Percentiles rank a stretch among this genome's conserved stretches.
Conservation (phyloP, 2,888 invertebrate species). For the Bimastos eiseni region DNA sequence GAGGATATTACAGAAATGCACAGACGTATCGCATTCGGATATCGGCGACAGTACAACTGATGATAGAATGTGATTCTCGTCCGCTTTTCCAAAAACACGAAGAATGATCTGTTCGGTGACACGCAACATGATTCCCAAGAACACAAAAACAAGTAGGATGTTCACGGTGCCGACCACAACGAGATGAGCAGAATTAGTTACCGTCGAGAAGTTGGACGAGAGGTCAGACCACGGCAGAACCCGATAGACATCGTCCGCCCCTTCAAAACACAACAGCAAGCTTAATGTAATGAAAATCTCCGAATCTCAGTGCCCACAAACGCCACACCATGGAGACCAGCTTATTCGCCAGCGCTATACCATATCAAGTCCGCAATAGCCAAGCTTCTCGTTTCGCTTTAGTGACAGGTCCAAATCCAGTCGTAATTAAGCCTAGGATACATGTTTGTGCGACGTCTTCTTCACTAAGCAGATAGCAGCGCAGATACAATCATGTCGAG, state of each 20-base stretch:
- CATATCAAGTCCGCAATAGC: too few relatives aligned
- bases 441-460: too few relatives aligned
- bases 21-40: constrained; percentile 18
- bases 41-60: not conserved
- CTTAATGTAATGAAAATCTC: too few relatives aligned
- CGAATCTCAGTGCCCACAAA: too few relatives aligned
- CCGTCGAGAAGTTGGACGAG: not conserved
- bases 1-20: not conserved
- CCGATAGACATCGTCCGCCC: not conserved
- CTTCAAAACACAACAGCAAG: not conserved
- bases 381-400: too few relatives aligned
- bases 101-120: not conserved
- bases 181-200: not conserved
- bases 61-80: not conserved
- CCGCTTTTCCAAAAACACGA: not conserved
- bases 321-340: too few relatives aligned
- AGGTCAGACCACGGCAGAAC: not conserved
- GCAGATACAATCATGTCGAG: too few relatives aligned
- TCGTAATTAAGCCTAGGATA: too few relatives aligned
- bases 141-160: not conserved
- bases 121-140: not conserved
- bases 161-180: not conserved
- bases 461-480: too few relatives aligned
- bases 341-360: too few relatives aligned
- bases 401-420: too few relatives aligned